These are phyloP conservation scores for Eulimnadia texana DNA, from an alignment of 1,140 invertebrate species.

Conservation along the genomic window DNA sequence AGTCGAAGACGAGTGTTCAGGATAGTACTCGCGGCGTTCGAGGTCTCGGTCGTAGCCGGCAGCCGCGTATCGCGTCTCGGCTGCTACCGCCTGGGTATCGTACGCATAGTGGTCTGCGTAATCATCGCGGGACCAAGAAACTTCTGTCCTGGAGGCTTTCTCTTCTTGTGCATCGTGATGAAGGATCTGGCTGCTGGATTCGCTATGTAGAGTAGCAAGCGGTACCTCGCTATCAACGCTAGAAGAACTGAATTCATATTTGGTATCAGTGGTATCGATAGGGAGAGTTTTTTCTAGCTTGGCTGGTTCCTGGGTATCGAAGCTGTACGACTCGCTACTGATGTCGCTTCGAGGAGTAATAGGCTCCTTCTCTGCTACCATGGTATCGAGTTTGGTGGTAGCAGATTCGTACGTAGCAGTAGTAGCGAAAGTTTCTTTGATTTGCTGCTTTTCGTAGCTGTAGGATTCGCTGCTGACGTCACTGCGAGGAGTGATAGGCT, in stretches of 20 bases:
- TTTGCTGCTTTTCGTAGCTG: conserved; percentile 12
- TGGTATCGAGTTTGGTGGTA: neutral
- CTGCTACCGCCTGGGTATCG: too few relatives aligned
- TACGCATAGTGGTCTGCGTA: too few relatives aligned
- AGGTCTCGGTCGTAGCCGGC: neutral
- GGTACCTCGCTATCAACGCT: neutral
- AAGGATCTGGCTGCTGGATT: too few relatives aligned
- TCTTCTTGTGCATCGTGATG: too few relatives aligned
- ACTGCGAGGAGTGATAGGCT: conserved; percentile 7
- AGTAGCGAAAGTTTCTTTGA: conserved; percentile 10
- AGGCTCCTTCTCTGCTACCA: neutral
- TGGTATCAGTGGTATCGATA: neutral
- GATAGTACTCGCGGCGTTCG: neutral
- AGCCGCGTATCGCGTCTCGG: too few relatives aligned
- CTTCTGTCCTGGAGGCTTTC: too few relatives aligned
- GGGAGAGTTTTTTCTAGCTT: neutral
- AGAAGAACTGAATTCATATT: neutral
- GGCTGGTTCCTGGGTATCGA: neutral
- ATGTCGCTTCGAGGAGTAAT: neutral
- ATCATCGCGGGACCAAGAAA: too few relatives aligned
- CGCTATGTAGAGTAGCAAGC: neutral
- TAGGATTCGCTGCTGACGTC: conserved; percentile 8
- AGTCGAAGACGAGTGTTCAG: neutral
- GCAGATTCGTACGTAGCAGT: neutral
- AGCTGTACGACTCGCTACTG: neutral